Evolutionary conservation across 1,140 invertebrate genomes (phyloP), one percentile per base, ranked within the genome.

Genomic region (Drosophila yakuba): DNA sequence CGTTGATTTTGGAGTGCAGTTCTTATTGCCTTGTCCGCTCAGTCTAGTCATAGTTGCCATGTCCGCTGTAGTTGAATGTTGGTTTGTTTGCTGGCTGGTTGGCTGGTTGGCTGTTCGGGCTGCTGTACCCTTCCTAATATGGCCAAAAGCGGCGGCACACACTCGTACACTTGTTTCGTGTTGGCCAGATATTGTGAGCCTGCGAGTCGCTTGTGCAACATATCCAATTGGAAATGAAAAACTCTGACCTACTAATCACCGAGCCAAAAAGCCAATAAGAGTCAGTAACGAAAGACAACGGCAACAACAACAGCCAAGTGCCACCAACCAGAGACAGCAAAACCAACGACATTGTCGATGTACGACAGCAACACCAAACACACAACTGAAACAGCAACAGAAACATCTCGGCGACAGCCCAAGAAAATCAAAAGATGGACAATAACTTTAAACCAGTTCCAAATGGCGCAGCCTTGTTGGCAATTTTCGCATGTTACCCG

Each of bases 171-270:
- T 71, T 71, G 67, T 67, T 63, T 55, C 14, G 32, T 47, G 71
- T 75, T 59, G 69, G 47, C 64, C 62, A 78, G 75, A 68, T 66
- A 69, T 63, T 66, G 55, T 78, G 58, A 60, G 57, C 41, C 55
- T 25, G 56, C 1, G 25, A 58, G 61, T 10, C 55, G 71, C 82
- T 86, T 82, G 79, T 88, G 84, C 84, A 89, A 88, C 80, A 83
- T 66, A 88, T 89, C 83, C 83, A 88, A 88, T 88, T 88, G 84
- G 83, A 88, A 88, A 88, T 88, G 83, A 88, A 88, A 88, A 88
- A 88, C 83, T 88, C 84, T 88, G 83, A 88, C 83, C 83, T 88
- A 88, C 83, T 88, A 88, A 88, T 88, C 83, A 88, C 80, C 83
- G 80, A 88, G 84, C 83, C 83, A 88, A 88, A 88, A 88, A 88